Base-by-base conservation (phyloP, 1,140 invertebrate species). In the Pseudomyrmex pallidus region DNA sequence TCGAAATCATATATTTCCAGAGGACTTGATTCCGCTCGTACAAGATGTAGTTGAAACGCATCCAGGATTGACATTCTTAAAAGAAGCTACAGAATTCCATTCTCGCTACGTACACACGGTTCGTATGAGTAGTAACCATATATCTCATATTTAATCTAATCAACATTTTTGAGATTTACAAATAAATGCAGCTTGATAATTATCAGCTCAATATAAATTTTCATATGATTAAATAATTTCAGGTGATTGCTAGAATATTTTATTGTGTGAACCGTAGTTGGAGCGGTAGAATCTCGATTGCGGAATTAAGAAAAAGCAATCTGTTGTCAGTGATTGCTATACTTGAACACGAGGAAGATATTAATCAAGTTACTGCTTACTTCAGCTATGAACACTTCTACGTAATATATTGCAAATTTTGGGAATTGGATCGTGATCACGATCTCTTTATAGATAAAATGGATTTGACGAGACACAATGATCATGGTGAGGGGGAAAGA, bases 341-440 rank as follows among this genome's bases (percentile, higher is more conserved):
- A 25, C 95, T 98, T 50, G 97, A 98, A 93, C 97, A 98, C 84
- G 98, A 99, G 92, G 98, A 99, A 89, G 99, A 99, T 91, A 99
- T 99, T 89, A 99, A 99, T 95, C 97, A 97, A 95, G 97, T 99
- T 62, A 99, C 98, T 83, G 98, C 99, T 89, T 99, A 97, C 94
- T 99, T 99, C 95, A 99, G 98, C 91, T 99, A 99, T 94, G 99
- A 99, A 94, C 99, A 99, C 95, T 99, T 99, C 94, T 99, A 99
- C 95, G 99, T 99, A 25, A 99, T 99, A 91, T 99, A 99, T 93
- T 99, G 99, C 95, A 99, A 99, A 95, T 99, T 99, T 94, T 99
- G 99, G 99, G 99, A 99, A 94, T 94, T 99, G 85, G 99, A 99
- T 94, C 96, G 98, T 84, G 99, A 99, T 95, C 99, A 99, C 93